Percentiles rank a stretch among this genome's conserved stretches.
Conservation (phyloP, 2,113 vertebrate species). For the Noturus placidus region DNA sequence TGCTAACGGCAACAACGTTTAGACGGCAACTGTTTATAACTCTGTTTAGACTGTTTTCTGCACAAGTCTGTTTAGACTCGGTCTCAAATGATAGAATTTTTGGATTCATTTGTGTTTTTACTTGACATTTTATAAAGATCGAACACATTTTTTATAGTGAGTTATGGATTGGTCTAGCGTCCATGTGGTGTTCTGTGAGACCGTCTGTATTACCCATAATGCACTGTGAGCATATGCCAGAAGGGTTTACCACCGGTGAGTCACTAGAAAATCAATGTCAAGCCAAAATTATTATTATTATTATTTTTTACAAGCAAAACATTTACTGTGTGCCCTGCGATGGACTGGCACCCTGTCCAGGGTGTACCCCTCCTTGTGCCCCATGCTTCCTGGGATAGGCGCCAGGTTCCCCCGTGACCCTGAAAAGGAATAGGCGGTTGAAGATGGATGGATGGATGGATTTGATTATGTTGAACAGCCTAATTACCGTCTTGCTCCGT, state of each 20-base stretch:
- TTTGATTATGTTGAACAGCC: neutral
- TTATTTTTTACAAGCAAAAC: neutral
- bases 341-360: no score
- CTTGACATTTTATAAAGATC: neutral
- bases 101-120: neutral
- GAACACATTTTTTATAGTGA: neutral
- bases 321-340: no score
- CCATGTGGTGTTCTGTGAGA: neutral
- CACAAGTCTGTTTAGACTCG: neutral
- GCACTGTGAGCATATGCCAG: neutral
- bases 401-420: no score
- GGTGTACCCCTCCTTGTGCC: no score
- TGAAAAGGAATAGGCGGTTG: no score
- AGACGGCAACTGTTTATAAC: neutral
- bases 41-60: neutral
- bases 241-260: neutral
- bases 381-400: no score
- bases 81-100: neutral
- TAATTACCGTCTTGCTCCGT: neutral
- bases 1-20: slow-evolving; percentile 44
- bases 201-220: neutral
- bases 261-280: neutral
- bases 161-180: no score
- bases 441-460: no score
- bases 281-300: no score